Percentiles rank a stretch among this genome's conserved stretches.
These are phyloP conservation scores for Parazoanthus atlanticus DNA, from an alignment of 92 coral and sea anemone species.

Conservation along the genomic window DNA sequence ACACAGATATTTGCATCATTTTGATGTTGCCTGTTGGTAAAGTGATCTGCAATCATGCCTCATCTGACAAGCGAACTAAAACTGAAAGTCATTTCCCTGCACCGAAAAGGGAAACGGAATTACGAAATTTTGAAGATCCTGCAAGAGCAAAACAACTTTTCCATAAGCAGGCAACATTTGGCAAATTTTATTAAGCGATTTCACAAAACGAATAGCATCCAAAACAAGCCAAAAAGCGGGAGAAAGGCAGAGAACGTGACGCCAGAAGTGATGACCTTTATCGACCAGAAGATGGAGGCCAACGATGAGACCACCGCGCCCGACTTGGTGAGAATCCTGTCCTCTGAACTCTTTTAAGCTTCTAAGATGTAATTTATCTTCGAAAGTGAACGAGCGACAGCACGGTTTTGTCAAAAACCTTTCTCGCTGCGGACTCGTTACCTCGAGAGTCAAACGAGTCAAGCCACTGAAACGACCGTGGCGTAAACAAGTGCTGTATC, in stretches of 20 bases:
- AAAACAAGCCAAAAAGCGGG: slow-evolving; percentile 44
- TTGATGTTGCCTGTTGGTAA: too few relatives aligned
- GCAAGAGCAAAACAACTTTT: slow-evolving; percentile 36
- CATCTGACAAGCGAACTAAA: slow-evolving; percentile 42
- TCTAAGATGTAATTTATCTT: background rate
- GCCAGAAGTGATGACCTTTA: slow-evolving; percentile 46
- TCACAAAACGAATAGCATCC: slow-evolving; percentile 37
- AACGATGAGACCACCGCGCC: slow-evolving; percentile 29
- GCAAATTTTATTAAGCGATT: slow-evolving; percentile 45
- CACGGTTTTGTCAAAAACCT: slow-evolving; percentile 36
- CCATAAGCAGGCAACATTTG: slow-evolving; percentile 43
- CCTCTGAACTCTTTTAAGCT: slow-evolving; percentile 22
- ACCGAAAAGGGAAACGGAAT: slow-evolving; percentile 44
- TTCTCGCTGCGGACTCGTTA: slow-evolving; percentile 46
- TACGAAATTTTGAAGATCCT: slow-evolving; percentile 48
- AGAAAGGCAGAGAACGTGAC: slow-evolving; percentile 22
- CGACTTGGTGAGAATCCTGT: slow-evolving; percentile 24
- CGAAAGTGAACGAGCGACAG: slow-evolving; percentile 31
- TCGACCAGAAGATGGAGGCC: slow-evolving; percentile 52
- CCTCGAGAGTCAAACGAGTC: slow-evolving; percentile 45
- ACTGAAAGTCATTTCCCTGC: slow-evolving; percentile 44
- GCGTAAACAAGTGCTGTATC: background rate
- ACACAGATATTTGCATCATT: too few relatives aligned
- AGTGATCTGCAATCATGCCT: slow-evolving; percentile 24
- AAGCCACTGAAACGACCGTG: slow-evolving; percentile 35